Evolutionary conservation across 2,113 vertebrate species (phyloP), one percentile per base, ranked within the genome.

Genomic region (Saccopteryx bilineata): DNA sequence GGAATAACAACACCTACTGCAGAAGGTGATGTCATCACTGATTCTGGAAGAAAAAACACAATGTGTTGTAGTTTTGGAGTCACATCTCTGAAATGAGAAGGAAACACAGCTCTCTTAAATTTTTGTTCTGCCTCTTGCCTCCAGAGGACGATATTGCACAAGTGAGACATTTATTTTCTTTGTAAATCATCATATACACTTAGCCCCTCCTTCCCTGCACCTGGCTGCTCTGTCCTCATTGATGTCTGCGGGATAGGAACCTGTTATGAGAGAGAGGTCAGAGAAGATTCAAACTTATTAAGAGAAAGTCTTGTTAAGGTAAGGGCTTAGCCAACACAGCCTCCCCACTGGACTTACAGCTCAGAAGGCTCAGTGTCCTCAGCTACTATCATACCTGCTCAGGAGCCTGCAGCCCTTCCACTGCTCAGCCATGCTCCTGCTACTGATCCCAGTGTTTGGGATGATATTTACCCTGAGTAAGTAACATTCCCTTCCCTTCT

Each of bases 341-440:
- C 4, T 60, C 7, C 1, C 12, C 5, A 10, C 4, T 5, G 10
- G 4, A 31, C 23, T 21, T 58, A 1, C 5, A 5, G 5, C 6
- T 75, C 46, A 2, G 4, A 63, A 72, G 17, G 13, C 61, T 87
- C 21, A 6, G 90, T 15, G 28, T 18, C 54, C 11, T 8, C 5
- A 18, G 60, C 66, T 24, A 2, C 17, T 24, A 60, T 5, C 24
- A 23, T 13, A 0, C 46, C 46, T 26, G 7, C 46, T 39, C 21
- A 1, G 10, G 46, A 31, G 0, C 17, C 60, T 46, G 3, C 28
- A 23, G 68, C 7, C 0, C 21, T 24, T 2, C 17, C 18, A 26
- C 14, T 2, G 17, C 46, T 76, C 80, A 71, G 74, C 21, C 74
- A 96, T 81, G 87, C 6, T 48, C 26, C 80, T 66, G n/a, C 19